These are phyloP conservation scores for Spheniscus humboldti DNA, from an alignment of 2,797 vertebrate species.

Conservation along the genomic window DNA sequence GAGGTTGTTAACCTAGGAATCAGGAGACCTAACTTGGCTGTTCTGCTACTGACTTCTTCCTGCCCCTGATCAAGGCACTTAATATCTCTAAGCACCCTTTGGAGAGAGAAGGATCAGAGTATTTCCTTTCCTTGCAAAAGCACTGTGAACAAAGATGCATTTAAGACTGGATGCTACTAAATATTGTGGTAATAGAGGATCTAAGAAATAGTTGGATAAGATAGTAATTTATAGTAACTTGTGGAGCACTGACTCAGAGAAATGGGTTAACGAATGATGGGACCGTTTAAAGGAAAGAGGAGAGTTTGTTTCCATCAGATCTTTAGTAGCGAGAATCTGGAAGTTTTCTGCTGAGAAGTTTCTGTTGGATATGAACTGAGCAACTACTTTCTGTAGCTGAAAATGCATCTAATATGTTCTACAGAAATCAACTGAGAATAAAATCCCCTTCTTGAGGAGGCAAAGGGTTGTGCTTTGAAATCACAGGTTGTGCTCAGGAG, in stretches of 20 bases:
- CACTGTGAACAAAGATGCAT: background rate
- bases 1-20: accelerated
- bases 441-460: background rate
- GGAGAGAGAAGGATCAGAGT: background rate
- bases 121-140: background rate
- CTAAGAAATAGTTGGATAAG: background rate
- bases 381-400: background rate
- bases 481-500: background rate
- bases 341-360: background rate
- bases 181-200: background rate
- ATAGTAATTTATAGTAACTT: background rate
- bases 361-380: background rate
- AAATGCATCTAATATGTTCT: background rate
- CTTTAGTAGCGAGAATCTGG: background rate
- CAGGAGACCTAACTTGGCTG: background rate
- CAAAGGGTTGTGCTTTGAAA: background rate
- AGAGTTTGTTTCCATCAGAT: background rate
- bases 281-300: background rate
- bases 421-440: background rate
- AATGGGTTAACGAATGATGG: background rate
- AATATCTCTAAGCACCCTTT: background rate
- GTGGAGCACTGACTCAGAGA: background rate
- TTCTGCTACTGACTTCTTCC: background rate
- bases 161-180: background rate
- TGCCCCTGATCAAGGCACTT: background rate